Evolutionary conservation across 2,797 vertebrate species (phyloP).

Genomic region (Petrocephalus schoutedeni): DNA sequence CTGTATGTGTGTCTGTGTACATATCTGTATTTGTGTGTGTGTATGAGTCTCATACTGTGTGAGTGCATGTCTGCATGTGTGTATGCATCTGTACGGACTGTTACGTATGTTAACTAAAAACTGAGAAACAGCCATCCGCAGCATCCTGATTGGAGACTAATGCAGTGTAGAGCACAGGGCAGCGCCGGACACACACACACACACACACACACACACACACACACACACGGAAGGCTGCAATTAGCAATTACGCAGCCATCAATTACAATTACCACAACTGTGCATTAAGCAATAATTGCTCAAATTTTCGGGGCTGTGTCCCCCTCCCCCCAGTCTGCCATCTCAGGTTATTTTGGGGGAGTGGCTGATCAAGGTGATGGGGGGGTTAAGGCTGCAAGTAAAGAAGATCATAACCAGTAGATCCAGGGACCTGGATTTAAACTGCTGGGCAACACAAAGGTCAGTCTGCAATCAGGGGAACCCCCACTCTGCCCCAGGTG

Average conservation of each 20-base stretch:
- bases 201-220: slow-evolving; percentile 59
- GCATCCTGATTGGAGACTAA: slow-evolving; percentile 28
- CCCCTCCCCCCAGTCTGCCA: slow-evolving; percentile 53
- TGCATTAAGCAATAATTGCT: slow-evolving; percentile 72
- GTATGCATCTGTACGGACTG: background rate
- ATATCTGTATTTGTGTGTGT: background rate
- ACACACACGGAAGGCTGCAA: slow-evolving; percentile 55
- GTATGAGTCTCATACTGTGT: background rate
- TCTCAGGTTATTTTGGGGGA: slow-evolving; percentile 54
- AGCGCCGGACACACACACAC: slow-evolving; percentile 51
- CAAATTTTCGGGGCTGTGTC: slow-evolving; percentile 57
- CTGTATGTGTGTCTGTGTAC: background rate
- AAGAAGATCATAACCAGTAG: slow-evolving; percentile 40
- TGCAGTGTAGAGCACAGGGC: slow-evolving; percentile 37
- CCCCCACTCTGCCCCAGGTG: slow-evolving; percentile 45
- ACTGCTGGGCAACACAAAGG: slow-evolving; percentile 71
- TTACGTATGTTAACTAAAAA: background rate
- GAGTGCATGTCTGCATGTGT: slow-evolving; percentile 5
- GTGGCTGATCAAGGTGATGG: slow-evolving; percentile 31
- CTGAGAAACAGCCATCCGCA: slow-evolving; percentile 27
- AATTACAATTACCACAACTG: slow-evolving; percentile 72
- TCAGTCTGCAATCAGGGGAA: slow-evolving; percentile 65
- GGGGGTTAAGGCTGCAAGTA: slow-evolving; percentile 32
- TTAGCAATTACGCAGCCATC: slow-evolving; percentile 67
- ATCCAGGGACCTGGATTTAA: slow-evolving; percentile 63